Evolutionary conservation across 2,797 vertebrate genomes (phyloP), one percentile per base, ranked within the genome.

Genomic region (Lepilemur ruficaudatus): DNA sequence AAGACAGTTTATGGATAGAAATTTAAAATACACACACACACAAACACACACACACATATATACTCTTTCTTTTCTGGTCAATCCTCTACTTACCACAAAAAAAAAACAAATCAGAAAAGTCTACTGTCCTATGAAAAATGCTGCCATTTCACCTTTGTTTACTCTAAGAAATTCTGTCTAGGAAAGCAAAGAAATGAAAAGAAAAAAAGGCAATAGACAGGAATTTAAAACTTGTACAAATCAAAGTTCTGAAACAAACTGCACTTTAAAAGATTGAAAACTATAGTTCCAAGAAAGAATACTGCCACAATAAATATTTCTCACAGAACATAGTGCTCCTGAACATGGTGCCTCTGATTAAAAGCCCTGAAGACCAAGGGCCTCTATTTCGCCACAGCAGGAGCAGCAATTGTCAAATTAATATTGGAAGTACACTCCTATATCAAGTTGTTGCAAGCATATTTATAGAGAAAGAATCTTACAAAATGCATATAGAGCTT

Each of bases 171-270:
- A 93, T 55, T 90, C 72, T 92, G 28, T 84, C 67, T 73, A 93
- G 57, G 67, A 96, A 93, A 96, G 88, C 52, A 81, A 91, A 94
- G 38, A 59, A 32, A 76, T 32, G 48, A 82, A 65, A 63, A 4
- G 55, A 15, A 35, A 63, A 83, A 55, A 88, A 70, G 7, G 80
- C 55, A 95, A 88, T 93, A 80, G 96, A 92, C 79, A 48, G 67
- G 18, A 97, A 94, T 94, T 95, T 69, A 95, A 86, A 97, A 91
- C 50, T 96, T 91, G 59, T 82, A 86, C 93, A 94, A 95, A 46
- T 90, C 61, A 82, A 97, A 97, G 80, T 93, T 94, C 90, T 83
- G 69, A 91, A 94, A 93, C 87, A 94, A 92, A 89, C 32, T 28
- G 22, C 52, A 93, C 57, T 96, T 96, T 85, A 61, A 70, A 94